A percentile compares a stretch with the other conserved stretches of the same genome.
Evolutionary conservation across 2,113 vertebrate species (phyloP).

Genomic region (Emydocephalus ijimae): DNA sequence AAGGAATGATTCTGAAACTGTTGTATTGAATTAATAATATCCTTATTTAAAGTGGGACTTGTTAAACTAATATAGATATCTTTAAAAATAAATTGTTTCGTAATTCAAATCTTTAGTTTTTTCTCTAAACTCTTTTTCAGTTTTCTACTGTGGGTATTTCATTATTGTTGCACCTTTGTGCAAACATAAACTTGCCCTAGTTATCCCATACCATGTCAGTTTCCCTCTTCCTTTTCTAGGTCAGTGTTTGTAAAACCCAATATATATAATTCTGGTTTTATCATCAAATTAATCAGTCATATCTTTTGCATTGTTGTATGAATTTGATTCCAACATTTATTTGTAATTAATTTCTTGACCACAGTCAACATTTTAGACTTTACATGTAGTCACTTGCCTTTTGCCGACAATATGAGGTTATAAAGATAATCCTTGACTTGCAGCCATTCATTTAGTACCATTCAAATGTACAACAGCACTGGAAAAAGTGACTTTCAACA

Average conservation of each 20-base stretch:
- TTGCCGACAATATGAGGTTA: background rate
- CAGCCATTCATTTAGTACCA: background rate
- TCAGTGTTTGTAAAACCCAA: background rate
- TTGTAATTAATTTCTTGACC: conserved; percentile 73
- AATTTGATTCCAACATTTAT: conserved; percentile 24
- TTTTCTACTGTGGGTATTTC: background rate
- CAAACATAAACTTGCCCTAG: background rate
- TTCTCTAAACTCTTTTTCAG: conserved; percentile 35
- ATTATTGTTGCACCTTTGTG: background rate
- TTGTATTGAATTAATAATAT: conserved; percentile 48
- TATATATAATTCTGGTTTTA: background rate
- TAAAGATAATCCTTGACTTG: background rate
- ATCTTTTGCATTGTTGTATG: background rate
- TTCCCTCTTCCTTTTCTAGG: background rate
- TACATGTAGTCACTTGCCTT: background rate
- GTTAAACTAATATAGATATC: conserved; percentile 56
- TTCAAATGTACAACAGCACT: background rate
- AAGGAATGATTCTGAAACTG: conserved; percentile 10
- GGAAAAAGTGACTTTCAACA: background rate
- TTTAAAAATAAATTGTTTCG: conserved; percentile 52
- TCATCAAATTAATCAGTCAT: background rate
- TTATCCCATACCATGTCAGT: background rate
- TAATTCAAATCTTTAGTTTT: conserved; percentile 63
- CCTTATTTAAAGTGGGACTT: conserved; percentile 42
- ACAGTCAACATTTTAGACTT: conserved; percentile 69